phyloP scores from a whole-genome alignment of 2,888 invertebrate species.

The Eupithecia dodoneata region DNA sequence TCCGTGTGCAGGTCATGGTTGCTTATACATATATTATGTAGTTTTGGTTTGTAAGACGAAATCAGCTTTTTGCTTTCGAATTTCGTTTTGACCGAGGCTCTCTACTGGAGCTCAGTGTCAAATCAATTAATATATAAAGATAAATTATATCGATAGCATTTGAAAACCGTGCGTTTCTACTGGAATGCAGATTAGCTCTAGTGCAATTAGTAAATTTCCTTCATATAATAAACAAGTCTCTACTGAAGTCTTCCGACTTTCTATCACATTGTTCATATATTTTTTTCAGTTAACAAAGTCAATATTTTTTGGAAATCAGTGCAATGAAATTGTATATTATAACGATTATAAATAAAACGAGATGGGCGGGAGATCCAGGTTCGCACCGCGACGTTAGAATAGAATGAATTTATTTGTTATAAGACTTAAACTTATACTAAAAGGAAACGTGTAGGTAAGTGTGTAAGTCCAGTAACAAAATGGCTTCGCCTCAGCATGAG shows the following conservation, averaged over 20 bases:
- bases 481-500: too few species aligned
- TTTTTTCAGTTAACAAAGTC: neutral
- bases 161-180: neutral
- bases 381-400: too few species aligned
- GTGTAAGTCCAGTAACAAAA: too few species aligned
- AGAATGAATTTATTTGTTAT: too few species aligned
- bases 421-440: too few species aligned
- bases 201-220: neutral
- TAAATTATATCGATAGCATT: neutral
- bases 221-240: neutral
- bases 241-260: neutral
- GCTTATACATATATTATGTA: neutral
- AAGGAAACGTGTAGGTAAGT: too few species aligned
- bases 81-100: neutral
- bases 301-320: too few species aligned
- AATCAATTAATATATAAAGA: neutral
- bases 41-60: neutral
- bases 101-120: neutral
- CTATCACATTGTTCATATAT: neutral
- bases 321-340: too few species aligned
- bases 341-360: too few species aligned
- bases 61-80: neutral
- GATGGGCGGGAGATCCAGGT: too few species aligned
- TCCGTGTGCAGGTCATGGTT: constrained; percentile 25
- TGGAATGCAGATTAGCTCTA: neutral